Evolutionary conservation across 2,888 invertebrate species (phyloP).

Genomic region (Tubulanus polymorphus): DNA sequence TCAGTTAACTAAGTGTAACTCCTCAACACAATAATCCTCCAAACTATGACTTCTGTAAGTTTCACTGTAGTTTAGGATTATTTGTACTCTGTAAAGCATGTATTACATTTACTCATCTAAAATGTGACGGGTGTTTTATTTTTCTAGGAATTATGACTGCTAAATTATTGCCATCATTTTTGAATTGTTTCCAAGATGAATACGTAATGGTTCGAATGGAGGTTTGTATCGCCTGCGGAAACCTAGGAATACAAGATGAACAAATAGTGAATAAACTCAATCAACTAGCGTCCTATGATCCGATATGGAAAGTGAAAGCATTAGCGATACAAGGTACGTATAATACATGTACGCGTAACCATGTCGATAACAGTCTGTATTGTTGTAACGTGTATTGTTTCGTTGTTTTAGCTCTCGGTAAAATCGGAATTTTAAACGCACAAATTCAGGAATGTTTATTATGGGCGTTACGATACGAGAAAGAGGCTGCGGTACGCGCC

Average conservation of each 20-base stretch:
- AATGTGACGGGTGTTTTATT: no score
- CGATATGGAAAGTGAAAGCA: conserved; percentile 52
- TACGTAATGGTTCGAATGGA: conserved; percentile 49
- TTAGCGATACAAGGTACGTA: conserved; percentile 49
- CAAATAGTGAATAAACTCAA: conserved; percentile 40
- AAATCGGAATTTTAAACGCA: conserved; percentile 36
- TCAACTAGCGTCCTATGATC: conserved; percentile 47
- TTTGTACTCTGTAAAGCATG: no score
- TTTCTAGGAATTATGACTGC: conserved; percentile 53
- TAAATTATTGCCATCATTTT: conserved; percentile 47
- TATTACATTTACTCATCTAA: no score
- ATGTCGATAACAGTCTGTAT: background rate
- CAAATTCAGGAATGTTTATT: conserved; percentile 40
- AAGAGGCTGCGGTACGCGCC: conserved; percentile 45
- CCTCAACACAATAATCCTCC: no score
- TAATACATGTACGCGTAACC: background rate
- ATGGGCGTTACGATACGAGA: conserved; percentile 52
- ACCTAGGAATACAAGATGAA: conserved; percentile 43
- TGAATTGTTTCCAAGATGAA: conserved; percentile 48
- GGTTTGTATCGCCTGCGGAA: conserved; percentile 46
- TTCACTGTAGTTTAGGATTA: no score
- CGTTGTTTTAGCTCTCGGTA: conserved; percentile 43
- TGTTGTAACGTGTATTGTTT: background rate
- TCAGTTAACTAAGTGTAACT: no score
- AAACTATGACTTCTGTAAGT: no score